Base-by-base conservation (phyloP, 2,888 invertebrate species). In the Adelphocoris suturalis region DNA sequence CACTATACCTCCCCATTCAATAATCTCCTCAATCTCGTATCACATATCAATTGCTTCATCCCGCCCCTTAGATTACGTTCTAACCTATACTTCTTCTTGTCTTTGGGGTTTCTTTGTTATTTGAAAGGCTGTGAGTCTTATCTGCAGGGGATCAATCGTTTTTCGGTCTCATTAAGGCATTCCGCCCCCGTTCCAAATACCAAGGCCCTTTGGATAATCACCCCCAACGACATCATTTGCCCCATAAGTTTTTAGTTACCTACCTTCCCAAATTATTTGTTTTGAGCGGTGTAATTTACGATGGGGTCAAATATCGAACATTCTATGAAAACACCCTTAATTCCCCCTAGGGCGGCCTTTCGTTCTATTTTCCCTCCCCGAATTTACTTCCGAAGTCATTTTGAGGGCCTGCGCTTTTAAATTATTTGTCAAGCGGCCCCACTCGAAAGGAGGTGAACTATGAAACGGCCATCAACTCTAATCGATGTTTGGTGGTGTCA, bases 171-270 rank as follows among this genome's bases (percentile, higher is more conserved):
- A 57, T 57, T 57, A 57, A n/a, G 57, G n/a, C 16, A n/a, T 57
- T 57, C 57, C 57, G 14, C 57, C 57, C 57, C 5, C 19, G n/a
- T 16, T 57, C 57, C n/a, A 57, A 57, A 16, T 16, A 14, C 57
- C 16, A 57, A 5, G 7, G n/a, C n/a, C 19, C 37, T 37, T 37
- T 7, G n/a, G 57, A 57, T 57, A 57, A 57, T 57, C 16, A n/a
- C 57, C 57, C n/a, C n/a, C 57, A 57, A 57, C 57, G 57, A 57
- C 57, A n/a, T 57, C 57, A 57, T 57, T 5, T 57, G n/a, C 57
- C 57, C 3, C 52, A 12, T 2, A 52, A 52, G 16, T 4, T 4
- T 2, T 37, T 37, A 52, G n/a, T 13, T 16, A 16, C 57, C n/a
- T 57, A 37, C 37, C n/a, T 57, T 57, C 57, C n/a, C 19, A 57